phyloP scores from a whole-genome alignment of 2,113 vertebrate species.

The Datnioides undecimradiatus region DNA sequence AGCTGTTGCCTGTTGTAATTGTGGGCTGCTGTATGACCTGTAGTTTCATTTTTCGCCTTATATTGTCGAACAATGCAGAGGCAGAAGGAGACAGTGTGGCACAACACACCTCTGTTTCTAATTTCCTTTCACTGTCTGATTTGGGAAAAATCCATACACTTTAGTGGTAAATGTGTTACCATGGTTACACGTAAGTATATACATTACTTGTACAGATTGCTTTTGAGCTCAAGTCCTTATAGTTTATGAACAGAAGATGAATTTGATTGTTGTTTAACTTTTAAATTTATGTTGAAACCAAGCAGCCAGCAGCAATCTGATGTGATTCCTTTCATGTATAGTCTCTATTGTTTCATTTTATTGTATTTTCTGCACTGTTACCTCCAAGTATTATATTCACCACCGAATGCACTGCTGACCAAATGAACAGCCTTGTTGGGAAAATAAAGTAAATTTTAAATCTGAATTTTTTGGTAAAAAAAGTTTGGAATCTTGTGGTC shows the following conservation, averaged over 20 bases:
- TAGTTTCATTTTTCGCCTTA: no score
- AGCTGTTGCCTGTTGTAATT: background rate
- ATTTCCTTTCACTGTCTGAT: background rate
- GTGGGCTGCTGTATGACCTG: background rate
- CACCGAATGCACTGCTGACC: no score
- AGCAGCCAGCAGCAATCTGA: no score
- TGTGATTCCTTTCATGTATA: no score
- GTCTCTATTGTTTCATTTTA: no score
- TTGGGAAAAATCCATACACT: background rate
- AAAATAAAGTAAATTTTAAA: background rate
- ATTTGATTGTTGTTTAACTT: no score
- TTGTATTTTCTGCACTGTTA: background rate
- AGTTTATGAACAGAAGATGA: background rate
- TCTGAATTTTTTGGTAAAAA: background rate
- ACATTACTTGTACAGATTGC: background rate
- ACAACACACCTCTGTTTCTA: background rate
- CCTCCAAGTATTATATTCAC: background rate
- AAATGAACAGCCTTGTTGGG: background rate
- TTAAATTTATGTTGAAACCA: no score
- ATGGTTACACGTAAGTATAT: background rate
- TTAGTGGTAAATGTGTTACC: background rate
- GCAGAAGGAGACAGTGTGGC: background rate
- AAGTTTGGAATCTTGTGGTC: background rate
- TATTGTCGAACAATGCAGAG: background rate
- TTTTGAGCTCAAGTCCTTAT: no score